These are phyloP conservation scores for Euura lappo DNA, from an alignment of 1,140 invertebrate species.

Conservation along the genomic window DNA sequence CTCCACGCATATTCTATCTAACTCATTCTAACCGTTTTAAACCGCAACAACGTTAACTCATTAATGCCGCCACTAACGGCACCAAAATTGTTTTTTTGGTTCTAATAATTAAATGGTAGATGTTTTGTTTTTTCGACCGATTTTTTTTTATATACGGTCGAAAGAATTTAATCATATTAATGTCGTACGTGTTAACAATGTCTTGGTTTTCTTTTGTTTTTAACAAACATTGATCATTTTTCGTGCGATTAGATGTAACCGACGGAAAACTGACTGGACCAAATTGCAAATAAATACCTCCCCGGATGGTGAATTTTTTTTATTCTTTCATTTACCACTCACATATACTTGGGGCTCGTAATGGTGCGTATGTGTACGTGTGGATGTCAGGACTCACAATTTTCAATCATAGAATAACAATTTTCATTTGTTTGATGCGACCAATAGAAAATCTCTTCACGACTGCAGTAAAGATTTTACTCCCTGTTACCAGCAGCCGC, in stretches of 20 bases:
- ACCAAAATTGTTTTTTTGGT: constrained; percentile 6
- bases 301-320: background rate
- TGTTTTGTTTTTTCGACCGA: background rate
- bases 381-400: constrained; percentile 15
- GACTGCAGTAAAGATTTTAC: no score
- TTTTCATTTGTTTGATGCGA: no score
- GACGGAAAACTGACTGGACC: background rate
- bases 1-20: constrained; percentile 46
- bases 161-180: no score
- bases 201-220: background rate
- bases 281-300: no score
- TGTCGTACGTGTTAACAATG: background rate
- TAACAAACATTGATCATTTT: background rate
- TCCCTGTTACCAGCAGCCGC: no score
- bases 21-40: constrained; percentile 47
- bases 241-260: background rate
- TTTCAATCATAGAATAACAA: no score
- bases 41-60: constrained; percentile 21
- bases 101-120: background rate
- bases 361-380: constrained; percentile 31
- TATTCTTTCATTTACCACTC: constrained; percentile 13
- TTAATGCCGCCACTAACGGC: constrained; percentile 9
- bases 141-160: background rate
- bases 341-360: constrained; percentile 36
- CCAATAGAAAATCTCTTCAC: no score